Evolutionary conservation across 2,888 invertebrate species (phyloP).

Genomic region (Lasius platythorax): DNA sequence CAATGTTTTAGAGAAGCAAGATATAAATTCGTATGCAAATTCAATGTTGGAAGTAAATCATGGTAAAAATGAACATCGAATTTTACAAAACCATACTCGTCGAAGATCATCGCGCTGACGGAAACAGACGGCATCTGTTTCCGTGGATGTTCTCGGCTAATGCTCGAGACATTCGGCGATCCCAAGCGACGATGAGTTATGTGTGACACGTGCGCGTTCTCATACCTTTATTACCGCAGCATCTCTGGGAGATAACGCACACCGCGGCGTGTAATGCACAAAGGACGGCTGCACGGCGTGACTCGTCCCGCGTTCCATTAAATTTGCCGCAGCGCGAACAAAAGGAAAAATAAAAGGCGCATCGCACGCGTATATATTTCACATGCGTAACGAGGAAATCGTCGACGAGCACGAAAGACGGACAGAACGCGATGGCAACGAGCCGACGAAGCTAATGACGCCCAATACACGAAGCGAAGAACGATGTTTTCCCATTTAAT

Average conservation of each 20-base stretch:
- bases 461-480: constrained; percentile 41
- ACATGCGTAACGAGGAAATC: constrained; percentile 20
- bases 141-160: constrained; percentile 65
- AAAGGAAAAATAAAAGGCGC: constrained; percentile 43
- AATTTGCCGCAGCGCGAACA: constrained; percentile 45
- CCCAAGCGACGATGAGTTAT: constrained; percentile 81
- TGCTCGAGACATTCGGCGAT: constrained; percentile 75
- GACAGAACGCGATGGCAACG: constrained; percentile 17
- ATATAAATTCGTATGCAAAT: background rate
- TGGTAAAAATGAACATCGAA: background rate
- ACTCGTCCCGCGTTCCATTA: constrained; percentile 54
- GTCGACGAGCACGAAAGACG: constrained; percentile 17
- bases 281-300: constrained; percentile 69
- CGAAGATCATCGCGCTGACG: background rate
- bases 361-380: background rate
- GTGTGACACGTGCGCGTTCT: constrained; percentile 83
- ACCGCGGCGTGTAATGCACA: constrained; percentile 66
- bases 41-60: background rate
- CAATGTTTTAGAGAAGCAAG: background rate
- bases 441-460: constrained; percentile 62
- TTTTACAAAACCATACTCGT: constrained; percentile 20
- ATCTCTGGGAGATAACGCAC: constrained; percentile 77
- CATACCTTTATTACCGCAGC: constrained; percentile 82
- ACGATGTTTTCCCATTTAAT: constrained; percentile 74
- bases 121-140: constrained; percentile 31